A percentile compares a stretch with the other conserved stretches of the same genome.
phyloP scores from a whole-genome alignment of 2,888 invertebrate species.

The Rhodophaea formosa region DNA sequence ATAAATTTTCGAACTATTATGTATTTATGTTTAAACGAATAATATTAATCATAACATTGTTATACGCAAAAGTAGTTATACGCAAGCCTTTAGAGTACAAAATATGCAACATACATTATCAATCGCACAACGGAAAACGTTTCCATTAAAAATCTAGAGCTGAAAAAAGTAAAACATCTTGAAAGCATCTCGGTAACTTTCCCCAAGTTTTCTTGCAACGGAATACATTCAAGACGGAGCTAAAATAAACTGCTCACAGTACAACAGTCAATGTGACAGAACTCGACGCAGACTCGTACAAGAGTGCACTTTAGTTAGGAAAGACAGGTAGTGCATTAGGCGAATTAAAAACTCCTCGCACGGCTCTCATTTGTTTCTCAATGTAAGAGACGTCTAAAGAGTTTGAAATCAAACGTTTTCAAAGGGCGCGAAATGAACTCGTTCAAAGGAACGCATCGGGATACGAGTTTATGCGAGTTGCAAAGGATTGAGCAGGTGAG shows the following conservation, averaged over 20 bases:
- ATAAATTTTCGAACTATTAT: no score
- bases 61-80: no score
- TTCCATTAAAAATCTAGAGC: neutral
- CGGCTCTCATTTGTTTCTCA: conserved; percentile 65
- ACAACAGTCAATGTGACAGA: conserved; percentile 68
- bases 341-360: conserved; percentile 73
- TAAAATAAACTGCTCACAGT: conserved; percentile 70
- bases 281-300: conserved; percentile 54
- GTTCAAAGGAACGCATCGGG: conserved; percentile 65
- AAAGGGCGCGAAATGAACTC: conserved; percentile 71
- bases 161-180: conserved; percentile 1
- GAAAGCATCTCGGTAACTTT: conserved; percentile 25
- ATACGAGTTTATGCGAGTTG: conserved; percentile 40
- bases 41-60: no score
- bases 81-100: no score
- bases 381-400: conserved; percentile 60
- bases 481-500: conserved; percentile 55
- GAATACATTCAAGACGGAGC: conserved; percentile 53
- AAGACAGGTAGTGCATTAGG: conserved; percentile 75
- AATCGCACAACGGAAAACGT: neutral
- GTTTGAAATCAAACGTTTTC: conserved; percentile 73
- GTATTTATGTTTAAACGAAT: no score
- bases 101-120: neutral
- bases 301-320: conserved; percentile 67
- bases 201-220: conserved; percentile 35